A percentile compares a stretch with the other conserved stretches of the same genome.
These are phyloP conservation scores for Fukomys damarensis DNA, from an alignment of 2,113 vertebrate species.

Conservation along the genomic window DNA sequence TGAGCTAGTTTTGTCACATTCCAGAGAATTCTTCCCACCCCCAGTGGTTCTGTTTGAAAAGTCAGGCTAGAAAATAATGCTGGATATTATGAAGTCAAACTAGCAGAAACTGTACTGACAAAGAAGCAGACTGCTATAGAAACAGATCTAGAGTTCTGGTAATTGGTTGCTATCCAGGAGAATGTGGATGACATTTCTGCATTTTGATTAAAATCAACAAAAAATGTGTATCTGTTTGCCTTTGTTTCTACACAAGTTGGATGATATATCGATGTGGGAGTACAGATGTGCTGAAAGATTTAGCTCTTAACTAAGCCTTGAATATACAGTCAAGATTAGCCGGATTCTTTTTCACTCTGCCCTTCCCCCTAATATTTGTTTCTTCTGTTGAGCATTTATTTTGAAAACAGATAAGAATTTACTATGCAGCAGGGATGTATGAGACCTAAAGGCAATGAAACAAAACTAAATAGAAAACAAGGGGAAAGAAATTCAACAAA, in stretches of 20 bases:
- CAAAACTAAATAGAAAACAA: constrained; percentile 76
- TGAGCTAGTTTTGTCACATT: background rate
- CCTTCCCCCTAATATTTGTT: constrained; percentile 59
- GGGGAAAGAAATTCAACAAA: constrained; percentile 68
- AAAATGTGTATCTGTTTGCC: background rate
- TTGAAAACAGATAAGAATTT: constrained; percentile 67
- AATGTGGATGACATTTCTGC: background rate
- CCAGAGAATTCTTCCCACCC: background rate
- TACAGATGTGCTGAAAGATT: constrained; percentile 30
- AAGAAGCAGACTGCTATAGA: constrained; percentile 32
- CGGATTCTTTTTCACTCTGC: constrained; percentile 53
- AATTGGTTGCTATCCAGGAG: background rate
- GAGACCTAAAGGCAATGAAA: constrained; percentile 50
- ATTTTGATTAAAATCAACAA: constrained; percentile 41
- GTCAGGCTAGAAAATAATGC: constrained; percentile 35
- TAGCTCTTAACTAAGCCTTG: constrained; percentile 52
- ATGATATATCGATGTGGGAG: constrained; percentile 15
- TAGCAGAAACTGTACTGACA: background rate
- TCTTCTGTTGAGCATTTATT: constrained; percentile 59
- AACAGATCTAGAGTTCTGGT: background rate
- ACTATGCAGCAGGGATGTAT: constrained; percentile 24
- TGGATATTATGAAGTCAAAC: background rate
- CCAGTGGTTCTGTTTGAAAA: background rate
- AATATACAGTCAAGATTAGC: constrained; percentile 48
- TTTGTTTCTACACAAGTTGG: constrained; percentile 42